A percentile compares a stretch with the other conserved stretches of the same genome.
Evolutionary conservation across 30 jellyfish, hydroid and myxozoan genomes (phyloP).

Genomic region (Chrysaora quinquecirrha): DNA sequence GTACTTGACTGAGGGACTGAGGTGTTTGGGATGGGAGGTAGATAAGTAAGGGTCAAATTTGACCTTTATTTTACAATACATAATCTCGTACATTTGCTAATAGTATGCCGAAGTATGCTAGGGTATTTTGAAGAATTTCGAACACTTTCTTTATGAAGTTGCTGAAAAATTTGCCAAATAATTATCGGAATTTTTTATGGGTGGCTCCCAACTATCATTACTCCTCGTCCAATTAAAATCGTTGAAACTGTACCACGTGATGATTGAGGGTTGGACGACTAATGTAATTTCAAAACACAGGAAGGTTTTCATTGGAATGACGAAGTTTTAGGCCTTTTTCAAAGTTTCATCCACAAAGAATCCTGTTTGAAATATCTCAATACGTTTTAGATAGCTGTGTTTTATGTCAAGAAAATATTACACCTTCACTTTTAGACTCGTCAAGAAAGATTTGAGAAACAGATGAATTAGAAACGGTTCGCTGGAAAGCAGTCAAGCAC

Average conservation of each 20-base stretch:
- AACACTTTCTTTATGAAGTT: too few species aligned
- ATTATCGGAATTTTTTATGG: too few species aligned
- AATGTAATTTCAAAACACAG: not conserved
- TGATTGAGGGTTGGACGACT: not conserved
- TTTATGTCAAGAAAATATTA: too few species aligned
- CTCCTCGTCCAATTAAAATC: not conserved
- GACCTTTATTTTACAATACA: too few species aligned
- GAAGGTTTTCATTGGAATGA: not conserved
- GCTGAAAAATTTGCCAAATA: too few species aligned
- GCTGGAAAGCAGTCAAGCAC: constrained; percentile 45
- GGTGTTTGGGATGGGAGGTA: too few species aligned
- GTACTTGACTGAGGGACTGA: too few species aligned
- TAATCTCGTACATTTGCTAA: too few species aligned
- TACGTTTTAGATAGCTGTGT: not conserved
- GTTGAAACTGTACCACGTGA: not conserved
- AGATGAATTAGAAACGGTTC: constrained; percentile 67
- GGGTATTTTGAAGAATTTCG: too few species aligned
- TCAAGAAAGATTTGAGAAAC: not conserved
- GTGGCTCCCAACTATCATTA: not conserved
- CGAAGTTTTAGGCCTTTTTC: not conserved
- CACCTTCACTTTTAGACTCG: not conserved
- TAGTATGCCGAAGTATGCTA: too few species aligned
- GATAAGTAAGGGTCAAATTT: too few species aligned
- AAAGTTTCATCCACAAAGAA: not conserved
- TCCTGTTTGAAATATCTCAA: not conserved